A percentile compares a stretch with the other conserved stretches of the same genome.
phyloP scores from a whole-genome alignment of 92 coral and sea anemone species.

The Montipora capitata region DNA sequence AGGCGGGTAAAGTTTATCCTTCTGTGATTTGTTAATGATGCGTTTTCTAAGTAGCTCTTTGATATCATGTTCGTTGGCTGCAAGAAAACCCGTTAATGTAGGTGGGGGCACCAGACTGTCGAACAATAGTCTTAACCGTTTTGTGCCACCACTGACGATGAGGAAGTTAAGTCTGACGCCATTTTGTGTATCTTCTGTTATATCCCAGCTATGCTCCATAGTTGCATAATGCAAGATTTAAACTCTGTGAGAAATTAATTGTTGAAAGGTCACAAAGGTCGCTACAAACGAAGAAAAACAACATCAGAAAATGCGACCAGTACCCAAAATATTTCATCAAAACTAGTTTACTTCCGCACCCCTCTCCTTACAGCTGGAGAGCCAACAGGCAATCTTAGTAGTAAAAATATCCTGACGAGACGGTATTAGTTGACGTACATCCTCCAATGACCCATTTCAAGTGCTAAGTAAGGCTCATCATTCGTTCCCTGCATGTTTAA shows the following conservation, averaged over 20 bases:
- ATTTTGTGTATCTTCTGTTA: slow-evolving; percentile 48
- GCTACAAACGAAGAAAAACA: neutral
- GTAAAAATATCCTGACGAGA: no score
- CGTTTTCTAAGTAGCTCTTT: slow-evolving; percentile 36
- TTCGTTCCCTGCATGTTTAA: no score
- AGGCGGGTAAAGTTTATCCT: slow-evolving; percentile 77
- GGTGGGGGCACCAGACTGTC: slow-evolving; percentile 50
- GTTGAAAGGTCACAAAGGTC: neutral
- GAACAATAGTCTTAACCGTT: slow-evolving; percentile 41
- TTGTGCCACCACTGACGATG: slow-evolving; percentile 68
- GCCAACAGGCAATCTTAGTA: no score
- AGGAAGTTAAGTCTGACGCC: slow-evolving; percentile 58
- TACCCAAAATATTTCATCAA: no score
- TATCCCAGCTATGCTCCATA: slow-evolving; percentile 49
- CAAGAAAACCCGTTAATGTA: slow-evolving; percentile 18
- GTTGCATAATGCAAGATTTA: no score
- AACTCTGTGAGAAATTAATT: neutral
- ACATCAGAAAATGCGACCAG: no score
- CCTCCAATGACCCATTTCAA: no score
- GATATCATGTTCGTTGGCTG: slow-evolving; percentile 11
- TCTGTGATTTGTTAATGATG: slow-evolving; percentile 62
- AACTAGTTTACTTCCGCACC: no score
- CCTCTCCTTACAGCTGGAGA: no score
- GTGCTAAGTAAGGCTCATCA: no score
- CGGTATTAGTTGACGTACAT: no score